Conservation (phyloP, 1,140 invertebrate genomes). For the Diorhabda carinulata region DNA sequence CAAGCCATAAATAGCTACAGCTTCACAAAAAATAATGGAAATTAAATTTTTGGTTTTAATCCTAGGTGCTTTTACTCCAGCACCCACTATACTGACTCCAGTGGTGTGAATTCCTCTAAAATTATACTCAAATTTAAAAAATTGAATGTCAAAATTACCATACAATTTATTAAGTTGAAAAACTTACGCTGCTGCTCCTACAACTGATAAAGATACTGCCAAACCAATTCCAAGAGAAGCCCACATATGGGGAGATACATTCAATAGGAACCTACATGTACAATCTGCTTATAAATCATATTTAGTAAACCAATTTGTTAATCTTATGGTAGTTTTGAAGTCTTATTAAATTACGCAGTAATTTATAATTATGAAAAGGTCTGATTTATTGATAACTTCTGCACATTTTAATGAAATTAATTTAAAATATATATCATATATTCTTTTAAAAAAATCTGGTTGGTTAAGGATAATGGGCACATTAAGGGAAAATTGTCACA, state of each 20-base stretch:
- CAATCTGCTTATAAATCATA: background rate
- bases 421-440: background rate
- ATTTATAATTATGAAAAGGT: too few relatives aligned
- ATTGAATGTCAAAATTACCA: background rate
- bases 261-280: constrained; percentile 67
- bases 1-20: constrained; percentile 90
- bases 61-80: constrained; percentile 95
- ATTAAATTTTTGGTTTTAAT: constrained; percentile 99
- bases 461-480: background rate
- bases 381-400: too few relatives aligned
- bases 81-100: constrained; percentile 93
- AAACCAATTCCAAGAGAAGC: constrained; percentile 86
- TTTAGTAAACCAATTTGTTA: background rate
- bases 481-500: too few relatives aligned
- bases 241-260: constrained; percentile 92
- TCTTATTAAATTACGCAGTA: background rate
- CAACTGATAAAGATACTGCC: constrained; percentile 90
- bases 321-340: background rate
- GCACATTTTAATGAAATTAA: too few relatives aligned
- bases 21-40: constrained; percentile 92
- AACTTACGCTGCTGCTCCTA: constrained; percentile 89
- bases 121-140: constrained; percentile 9
- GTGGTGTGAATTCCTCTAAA: constrained; percentile 89
- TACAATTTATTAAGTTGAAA: background rate
- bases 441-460: background rate